Percentiles rank a stretch among this genome's conserved stretches.
Evolutionary conservation across 2,888 invertebrate species (phyloP).

Genomic region (Microctonus hyperodae): DNA sequence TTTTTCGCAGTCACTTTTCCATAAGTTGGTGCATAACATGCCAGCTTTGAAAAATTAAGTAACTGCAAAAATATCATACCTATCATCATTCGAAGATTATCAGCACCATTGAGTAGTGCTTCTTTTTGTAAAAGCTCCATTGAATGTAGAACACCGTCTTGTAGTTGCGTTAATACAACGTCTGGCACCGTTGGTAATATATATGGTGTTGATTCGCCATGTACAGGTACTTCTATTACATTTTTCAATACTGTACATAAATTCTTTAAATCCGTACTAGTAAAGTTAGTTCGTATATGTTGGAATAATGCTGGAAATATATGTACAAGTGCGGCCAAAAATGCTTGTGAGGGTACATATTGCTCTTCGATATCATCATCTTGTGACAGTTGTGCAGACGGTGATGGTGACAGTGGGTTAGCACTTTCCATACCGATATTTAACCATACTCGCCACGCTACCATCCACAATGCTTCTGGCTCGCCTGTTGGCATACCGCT

Average conservation of each 20-base stretch:
- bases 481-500: conserved; percentile 62
- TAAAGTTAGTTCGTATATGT: conserved; percentile 79
- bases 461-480: conserved; percentile 74
- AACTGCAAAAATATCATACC: conserved; percentile 74
- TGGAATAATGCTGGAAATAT: conserved; percentile 95
- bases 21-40: conserved; percentile 70
- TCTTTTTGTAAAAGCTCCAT: conserved; percentile 88
- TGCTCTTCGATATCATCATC: conserved; percentile 66
- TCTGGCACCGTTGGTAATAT: conserved; percentile 83
- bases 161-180: conserved; percentile 80
- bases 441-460: conserved; percentile 88
- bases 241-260: conserved; percentile 80
- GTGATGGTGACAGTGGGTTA: conserved; percentile 69
- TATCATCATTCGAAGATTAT: conserved; percentile 71
- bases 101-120: conserved; percentile 67
- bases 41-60: conserved; percentile 73
- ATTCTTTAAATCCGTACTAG: conserved; percentile 77
- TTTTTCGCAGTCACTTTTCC: conserved; percentile 65
- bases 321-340: conserved; percentile 92
- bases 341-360: conserved; percentile 91
- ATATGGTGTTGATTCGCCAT: conserved; percentile 81
- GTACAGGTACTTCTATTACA: conserved; percentile 81
- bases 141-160: conserved; percentile 85
- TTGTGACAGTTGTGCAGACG: too few relatives aligned
- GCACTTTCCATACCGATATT: conserved; percentile 85